Conservation (phyloP, 1,140 invertebrate genomes). For the Atta texana region DNA sequence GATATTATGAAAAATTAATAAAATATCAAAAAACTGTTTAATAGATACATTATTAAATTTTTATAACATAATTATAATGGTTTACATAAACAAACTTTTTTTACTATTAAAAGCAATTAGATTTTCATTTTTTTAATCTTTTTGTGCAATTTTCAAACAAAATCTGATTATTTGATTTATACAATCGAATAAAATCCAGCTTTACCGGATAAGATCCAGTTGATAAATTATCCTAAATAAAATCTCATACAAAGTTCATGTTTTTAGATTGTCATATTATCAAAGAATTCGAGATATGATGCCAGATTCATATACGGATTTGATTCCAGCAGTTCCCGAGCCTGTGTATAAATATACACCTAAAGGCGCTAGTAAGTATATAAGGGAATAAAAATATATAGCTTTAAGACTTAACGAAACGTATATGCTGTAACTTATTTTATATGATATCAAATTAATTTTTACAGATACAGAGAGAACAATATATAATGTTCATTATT, state of each 20-base stretch:
- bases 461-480: neutral
- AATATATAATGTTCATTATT: neutral
- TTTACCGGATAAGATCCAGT: too few species aligned
- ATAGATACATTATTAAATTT: too few species aligned
- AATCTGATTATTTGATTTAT: too few species aligned
- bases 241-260: neutral
- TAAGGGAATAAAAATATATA: neutral
- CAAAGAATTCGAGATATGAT: constrained; percentile 97
- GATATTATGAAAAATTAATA: too few species aligned
- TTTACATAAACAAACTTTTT: too few species aligned
- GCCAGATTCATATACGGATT: constrained; percentile 93
- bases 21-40: too few species aligned
- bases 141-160: too few species aligned
- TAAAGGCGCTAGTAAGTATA: constrained; percentile 91
- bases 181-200: too few species aligned
- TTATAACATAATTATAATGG: too few species aligned
- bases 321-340: constrained; percentile 93
- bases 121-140: too few species aligned
- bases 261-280: constrained; percentile 96
- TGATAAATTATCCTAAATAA: neutral
- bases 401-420: constrained; percentile 10
- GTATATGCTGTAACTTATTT: neutral
- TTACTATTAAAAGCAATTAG: too few species aligned
- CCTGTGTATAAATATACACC: constrained; percentile 94
- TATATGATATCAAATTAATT: neutral